Evolutionary conservation across 2,888 invertebrate species (phyloP), one percentile per base, ranked within the genome.

Genomic region (Sycophila texana): DNA sequence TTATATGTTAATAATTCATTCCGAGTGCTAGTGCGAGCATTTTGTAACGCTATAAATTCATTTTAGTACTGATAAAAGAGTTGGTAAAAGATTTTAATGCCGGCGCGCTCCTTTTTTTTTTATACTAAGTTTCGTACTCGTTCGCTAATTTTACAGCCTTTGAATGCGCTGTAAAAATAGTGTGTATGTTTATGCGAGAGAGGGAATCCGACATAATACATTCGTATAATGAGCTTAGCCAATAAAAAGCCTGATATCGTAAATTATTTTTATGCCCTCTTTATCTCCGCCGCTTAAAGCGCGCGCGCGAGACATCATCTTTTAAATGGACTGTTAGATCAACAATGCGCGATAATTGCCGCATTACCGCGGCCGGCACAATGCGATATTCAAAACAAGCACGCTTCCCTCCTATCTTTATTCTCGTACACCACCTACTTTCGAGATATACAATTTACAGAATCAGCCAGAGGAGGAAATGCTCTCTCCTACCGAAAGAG

Each of bases 281-380:
- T 86, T 86, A 83, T 85, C 85, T 86, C 26, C 85, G 84, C 83
- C 84, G 58, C 49, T 73, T 55, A 39, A 49, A 26, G 26, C 26
- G 26, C 26, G 26, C 26, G 68, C 30, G 13, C 26, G 55, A 77
- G 30, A 70, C 57, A 53, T 26, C 63, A 39, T 51, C 63, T 13
- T 85, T 86, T 85, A 88, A 88, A 88, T 84, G 87, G 86, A 87
- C 86, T 87, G 86, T 86, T 61, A 68, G 68, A 55, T 39, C 68
- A 75, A 75, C 68, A 61, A 75, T 68, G 67, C 75, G n/a, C 26
- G 22, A 22, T 60, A 71, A 70, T 70, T 18, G 70, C 47, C 13
- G 53, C 20, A 20, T 72, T 22, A 20, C n/a, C 49, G 39, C 65
- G 14, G 55, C 57, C 20, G 39, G 13, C 14, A 20, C 65, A 18